phyloP scores from a whole-genome alignment of 2,113 vertebrate genomes.

The Grammomys dolichurus region DNA sequence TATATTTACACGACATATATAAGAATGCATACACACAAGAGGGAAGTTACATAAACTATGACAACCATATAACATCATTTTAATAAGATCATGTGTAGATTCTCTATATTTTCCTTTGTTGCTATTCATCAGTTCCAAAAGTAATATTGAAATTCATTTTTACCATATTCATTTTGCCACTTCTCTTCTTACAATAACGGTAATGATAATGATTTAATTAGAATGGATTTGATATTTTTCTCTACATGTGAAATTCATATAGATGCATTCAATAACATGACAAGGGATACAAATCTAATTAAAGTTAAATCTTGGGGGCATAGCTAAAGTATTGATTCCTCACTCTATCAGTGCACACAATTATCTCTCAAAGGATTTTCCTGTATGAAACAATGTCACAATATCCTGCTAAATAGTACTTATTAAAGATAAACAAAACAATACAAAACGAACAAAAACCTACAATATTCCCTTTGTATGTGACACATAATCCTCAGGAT shows the following conservation, averaged over 20 bases:
- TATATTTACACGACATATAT: too few species aligned
- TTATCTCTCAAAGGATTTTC: background rate
- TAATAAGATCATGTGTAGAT: fast-evolving
- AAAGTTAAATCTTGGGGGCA: background rate
- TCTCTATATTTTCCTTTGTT: background rate
- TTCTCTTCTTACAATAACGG: background rate
- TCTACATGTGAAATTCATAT: background rate
- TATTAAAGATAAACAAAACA: background rate
- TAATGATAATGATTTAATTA: background rate
- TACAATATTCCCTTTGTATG: background rate
- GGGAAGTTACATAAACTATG: background rate
- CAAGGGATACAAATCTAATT: background rate
- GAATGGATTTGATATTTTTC: background rate
- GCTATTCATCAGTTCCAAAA: background rate
- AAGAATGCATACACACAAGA: background rate
- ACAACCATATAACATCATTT: background rate
- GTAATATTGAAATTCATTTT: background rate
- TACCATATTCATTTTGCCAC: background rate
- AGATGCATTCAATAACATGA: background rate
- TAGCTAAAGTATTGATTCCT: background rate
- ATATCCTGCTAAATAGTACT: background rate
- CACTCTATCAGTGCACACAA: background rate
- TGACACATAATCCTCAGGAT: background rate
- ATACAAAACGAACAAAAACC: background rate
- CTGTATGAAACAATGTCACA: background rate